Conservation (phyloP, 2,113 vertebrate species). For the Piliocolobus tephrosceles region DNA sequence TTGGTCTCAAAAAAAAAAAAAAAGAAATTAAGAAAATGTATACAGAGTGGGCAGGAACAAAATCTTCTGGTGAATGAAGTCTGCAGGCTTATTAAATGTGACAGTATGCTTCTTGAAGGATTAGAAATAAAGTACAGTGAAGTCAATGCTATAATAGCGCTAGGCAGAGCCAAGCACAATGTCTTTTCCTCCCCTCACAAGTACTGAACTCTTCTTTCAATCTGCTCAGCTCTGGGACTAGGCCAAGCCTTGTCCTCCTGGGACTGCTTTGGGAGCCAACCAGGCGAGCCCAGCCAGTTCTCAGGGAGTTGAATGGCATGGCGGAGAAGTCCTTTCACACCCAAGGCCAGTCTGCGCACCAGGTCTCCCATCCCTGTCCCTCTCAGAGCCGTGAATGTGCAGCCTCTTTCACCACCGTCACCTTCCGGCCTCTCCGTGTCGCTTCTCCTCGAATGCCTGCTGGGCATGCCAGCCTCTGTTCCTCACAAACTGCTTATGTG, state of each 20-base stretch:
- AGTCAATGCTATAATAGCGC: slow-evolving; percentile 16
- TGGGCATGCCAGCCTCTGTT: neutral
- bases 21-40: slow-evolving; percentile 10
- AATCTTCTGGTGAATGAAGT: slow-evolving; percentile 30
- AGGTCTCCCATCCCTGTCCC: neutral
- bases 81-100: slow-evolving; percentile 10
- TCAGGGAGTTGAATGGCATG: neutral
- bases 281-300: neutral
- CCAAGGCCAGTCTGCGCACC: neutral
- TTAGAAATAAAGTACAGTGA: slow-evolving; percentile 38
- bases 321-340: neutral
- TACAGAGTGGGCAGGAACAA: slow-evolving; percentile 6
- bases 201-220: neutral
- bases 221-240: neutral
- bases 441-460: neutral
- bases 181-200: neutral
- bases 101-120: slow-evolving; percentile 32
- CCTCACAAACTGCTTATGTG: neutral
- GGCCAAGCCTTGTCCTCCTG: neutral
- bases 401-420: neutral
- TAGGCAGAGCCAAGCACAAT: slow-evolving; percentile 30
- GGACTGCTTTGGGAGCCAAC: slow-evolving; percentile 8
- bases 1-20: too few species aligned
- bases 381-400: neutral
- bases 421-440: neutral